phyloP scores from a whole-genome alignment of 2,797 vertebrate genomes.

The Coilia nasus region DNA sequence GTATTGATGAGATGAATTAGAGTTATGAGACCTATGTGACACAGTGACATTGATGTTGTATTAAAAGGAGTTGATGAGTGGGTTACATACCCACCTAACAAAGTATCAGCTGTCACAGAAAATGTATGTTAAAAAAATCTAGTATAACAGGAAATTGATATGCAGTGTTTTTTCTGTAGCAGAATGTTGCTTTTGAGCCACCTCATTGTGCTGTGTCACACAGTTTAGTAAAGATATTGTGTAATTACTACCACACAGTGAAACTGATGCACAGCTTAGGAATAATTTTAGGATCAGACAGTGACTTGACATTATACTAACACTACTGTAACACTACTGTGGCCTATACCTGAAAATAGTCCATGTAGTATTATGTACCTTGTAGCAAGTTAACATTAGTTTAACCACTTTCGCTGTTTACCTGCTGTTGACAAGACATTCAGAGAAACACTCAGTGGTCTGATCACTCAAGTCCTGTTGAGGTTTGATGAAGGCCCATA shows the following conservation, averaged over 20 bases:
- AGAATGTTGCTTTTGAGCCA: not conserved
- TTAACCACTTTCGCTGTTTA: no score
- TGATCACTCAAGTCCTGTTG: no score
- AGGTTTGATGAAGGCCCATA: no score
- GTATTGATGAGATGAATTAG: not conserved
- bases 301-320: no score
- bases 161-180: not conserved
- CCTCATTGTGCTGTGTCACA: not conserved
- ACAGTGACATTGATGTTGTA: not conserved
- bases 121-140: not conserved
- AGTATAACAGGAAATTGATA: not conserved
- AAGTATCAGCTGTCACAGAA: not conserved
- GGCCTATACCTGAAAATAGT: no score
- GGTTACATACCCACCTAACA: not conserved
- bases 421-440: no score
- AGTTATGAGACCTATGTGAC: not conserved
- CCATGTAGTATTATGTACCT: no score
- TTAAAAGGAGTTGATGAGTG: not conserved
- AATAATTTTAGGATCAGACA: no score
- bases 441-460: no score
- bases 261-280: no score
- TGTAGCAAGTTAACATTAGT: no score
- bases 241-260: not conserved
- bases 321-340: no score
- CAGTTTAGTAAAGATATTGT: not conserved